A percentile compares a stretch with the other conserved stretches of the same genome.
Conservation (phyloP, 2,888 invertebrate species). For the Frankliniella fusca region DNA sequence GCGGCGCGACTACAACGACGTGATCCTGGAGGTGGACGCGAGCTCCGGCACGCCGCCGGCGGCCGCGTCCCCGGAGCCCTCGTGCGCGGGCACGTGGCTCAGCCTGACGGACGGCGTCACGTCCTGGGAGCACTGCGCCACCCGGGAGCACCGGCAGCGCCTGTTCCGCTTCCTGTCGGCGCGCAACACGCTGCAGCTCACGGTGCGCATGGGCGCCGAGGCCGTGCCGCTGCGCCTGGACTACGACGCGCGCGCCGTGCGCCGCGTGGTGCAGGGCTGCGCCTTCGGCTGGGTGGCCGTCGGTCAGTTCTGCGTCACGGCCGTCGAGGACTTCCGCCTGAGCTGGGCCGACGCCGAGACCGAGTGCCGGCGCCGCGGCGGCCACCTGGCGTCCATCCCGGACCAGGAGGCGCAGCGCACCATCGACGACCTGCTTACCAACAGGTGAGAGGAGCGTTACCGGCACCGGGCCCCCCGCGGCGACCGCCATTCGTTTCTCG, state of each 20-base stretch:
- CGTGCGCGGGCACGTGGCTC: conserved; percentile 57
- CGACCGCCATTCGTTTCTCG: too few species aligned
- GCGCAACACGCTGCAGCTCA: conserved; percentile 51
- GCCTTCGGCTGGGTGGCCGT: conserved; percentile 67
- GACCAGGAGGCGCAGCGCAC: conserved; percentile 60
- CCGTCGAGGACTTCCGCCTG: conserved; percentile 55
- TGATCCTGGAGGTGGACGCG: conserved; percentile 25
- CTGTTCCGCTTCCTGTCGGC: conserved; percentile 59
- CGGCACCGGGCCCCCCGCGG: too few species aligned
- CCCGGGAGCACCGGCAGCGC: conserved; percentile 55
- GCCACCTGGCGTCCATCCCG: conserved; percentile 64
- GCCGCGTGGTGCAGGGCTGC: conserved; percentile 61
- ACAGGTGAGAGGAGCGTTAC: conserved; percentile 53
- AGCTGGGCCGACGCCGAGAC: conserved; percentile 70
- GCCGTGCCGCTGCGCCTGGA: conserved; percentile 48
- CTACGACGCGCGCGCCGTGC: conserved; percentile 61
- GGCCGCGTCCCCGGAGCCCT: conserved; percentile 37
- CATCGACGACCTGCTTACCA: conserved; percentile 60
- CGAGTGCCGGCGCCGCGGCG: conserved; percentile 52
- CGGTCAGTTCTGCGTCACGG: conserved; percentile 62
- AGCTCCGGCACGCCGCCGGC: conserved; percentile 27
- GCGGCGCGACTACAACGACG: conserved; percentile 27
- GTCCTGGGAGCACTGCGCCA: conserved; percentile 59
- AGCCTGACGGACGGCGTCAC: conserved; percentile 57
- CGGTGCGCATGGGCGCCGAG: conserved; percentile 26